Evolutionary conservation across 2,888 invertebrate species (phyloP).

Genomic region (Siphlonurus alternatus): DNA sequence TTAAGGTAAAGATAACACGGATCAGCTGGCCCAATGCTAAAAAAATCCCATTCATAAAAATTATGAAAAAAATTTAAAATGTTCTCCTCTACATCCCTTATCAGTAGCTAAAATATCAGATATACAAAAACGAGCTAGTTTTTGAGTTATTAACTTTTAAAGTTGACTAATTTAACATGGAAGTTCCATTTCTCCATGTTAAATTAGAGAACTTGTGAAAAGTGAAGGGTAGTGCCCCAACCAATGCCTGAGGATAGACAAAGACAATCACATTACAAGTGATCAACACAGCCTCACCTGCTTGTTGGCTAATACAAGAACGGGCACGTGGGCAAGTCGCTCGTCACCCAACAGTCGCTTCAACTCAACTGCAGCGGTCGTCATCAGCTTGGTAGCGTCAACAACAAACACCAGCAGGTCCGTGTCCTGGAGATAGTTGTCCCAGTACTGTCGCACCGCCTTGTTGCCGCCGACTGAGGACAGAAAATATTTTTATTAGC

Average conservation of each 20-base stretch:
- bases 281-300: too few relatives aligned
- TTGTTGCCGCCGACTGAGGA: constrained; percentile 24
- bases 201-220: too few relatives aligned
- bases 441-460: constrained; percentile 24
- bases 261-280: background rate
- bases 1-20: too few relatives aligned
- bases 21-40: too few relatives aligned
- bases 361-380: constrained; percentile 22
- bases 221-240: background rate
- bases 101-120: too few relatives aligned
- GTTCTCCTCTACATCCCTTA: too few relatives aligned
- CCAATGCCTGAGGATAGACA: background rate
- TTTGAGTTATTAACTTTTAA: too few relatives aligned
- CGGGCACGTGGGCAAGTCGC: constrained; percentile 24
- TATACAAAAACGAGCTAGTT: too few relatives aligned
- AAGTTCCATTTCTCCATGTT: too few relatives aligned
- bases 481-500: constrained; percentile 1
- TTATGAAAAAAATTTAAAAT: too few relatives aligned
- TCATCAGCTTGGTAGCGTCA: constrained; percentile 24
- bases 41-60: too few relatives aligned
- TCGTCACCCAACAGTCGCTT: constrained; percentile 26
- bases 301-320: constrained; percentile 27
- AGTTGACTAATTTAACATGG: too few relatives aligned
- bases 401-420: constrained; percentile 27
- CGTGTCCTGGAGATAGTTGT: constrained; percentile 26